Percentiles rank a stretch among this genome's conserved stretches.
Conservation (phyloP, 2,888 invertebrate genomes). For the Orgyia antiqua region DNA sequence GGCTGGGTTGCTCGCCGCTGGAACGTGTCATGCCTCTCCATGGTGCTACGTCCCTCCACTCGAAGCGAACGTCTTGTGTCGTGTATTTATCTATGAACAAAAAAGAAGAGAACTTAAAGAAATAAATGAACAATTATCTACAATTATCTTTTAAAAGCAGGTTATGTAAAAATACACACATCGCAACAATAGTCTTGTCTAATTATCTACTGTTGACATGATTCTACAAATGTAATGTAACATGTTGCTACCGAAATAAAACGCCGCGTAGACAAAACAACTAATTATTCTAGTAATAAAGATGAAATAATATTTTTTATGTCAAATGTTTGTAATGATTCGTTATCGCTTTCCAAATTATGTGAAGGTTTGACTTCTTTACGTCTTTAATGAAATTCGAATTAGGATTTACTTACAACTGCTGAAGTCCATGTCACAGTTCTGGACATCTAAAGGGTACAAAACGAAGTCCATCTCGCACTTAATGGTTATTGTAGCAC, state of each 20-base stretch:
- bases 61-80: slow-evolving; percentile 78
- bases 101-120: neutral
- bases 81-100: slow-evolving; percentile 72
- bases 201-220: too few relatives aligned
- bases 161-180: too few relatives aligned
- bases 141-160: too few relatives aligned
- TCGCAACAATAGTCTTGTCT: too few relatives aligned
- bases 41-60: slow-evolving; percentile 78
- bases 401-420: slow-evolving; percentile 73
- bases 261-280: slow-evolving; percentile 33
- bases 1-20: slow-evolving; percentile 66
- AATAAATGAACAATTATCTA: too few relatives aligned
- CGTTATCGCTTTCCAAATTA: too few relatives aligned
- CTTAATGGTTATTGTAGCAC: slow-evolving; percentile 81
- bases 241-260: slow-evolving; percentile 13
- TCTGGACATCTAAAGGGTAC: slow-evolving; percentile 81
- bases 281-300: slow-evolving; percentile 18
- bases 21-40: slow-evolving; percentile 55
- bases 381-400: slow-evolving; percentile 5
- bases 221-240: too few relatives aligned
- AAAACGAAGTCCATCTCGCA: slow-evolving; percentile 82
- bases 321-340: slow-evolving; percentile 15
- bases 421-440: slow-evolving; percentile 81
- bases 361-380: too few relatives aligned
- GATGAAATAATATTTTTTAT: slow-evolving; percentile 16